Evolutionary conservation across 2,888 invertebrate genomes (phyloP).

Genomic region (Polyommatus icarus): DNA sequence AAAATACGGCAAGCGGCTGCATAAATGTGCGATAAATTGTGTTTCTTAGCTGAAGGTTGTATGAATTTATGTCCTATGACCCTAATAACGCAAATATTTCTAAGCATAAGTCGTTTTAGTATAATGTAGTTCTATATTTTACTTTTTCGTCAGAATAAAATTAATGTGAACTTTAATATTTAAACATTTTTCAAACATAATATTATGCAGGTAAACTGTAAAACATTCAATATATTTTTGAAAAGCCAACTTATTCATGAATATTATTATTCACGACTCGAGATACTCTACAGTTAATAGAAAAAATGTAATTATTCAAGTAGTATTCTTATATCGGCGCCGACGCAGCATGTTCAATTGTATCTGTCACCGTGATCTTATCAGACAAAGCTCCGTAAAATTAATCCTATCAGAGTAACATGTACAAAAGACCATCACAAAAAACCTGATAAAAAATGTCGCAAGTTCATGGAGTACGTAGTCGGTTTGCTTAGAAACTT

Average conservation of each 20-base stretch:
- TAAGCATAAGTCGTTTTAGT: neutral
- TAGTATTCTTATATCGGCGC: neutral
- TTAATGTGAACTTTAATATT: too few relatives aligned
- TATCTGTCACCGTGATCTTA: conserved; percentile 19
- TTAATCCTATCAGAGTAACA: conserved; percentile 22
- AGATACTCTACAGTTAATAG: neutral
- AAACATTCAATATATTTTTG: too few relatives aligned
- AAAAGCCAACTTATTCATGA: neutral
- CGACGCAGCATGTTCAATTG: conserved; percentile 20
- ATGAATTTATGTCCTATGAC: neutral
- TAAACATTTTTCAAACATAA: too few relatives aligned
- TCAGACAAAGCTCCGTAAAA: conserved; percentile 22
- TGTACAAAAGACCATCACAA: conserved; percentile 14
- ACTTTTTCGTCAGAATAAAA: too few relatives aligned
- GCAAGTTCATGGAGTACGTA: neutral
- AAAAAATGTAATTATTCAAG: conserved; percentile 8
- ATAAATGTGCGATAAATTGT: neutral
- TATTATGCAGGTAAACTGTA: too few relatives aligned
- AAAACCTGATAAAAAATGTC: conserved; percentile 10
- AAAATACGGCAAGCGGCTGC: neutral
- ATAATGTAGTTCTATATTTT: too few relatives aligned
- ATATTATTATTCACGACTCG: neutral
- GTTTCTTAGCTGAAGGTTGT: neutral
- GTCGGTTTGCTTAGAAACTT: neutral
- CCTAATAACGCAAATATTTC: neutral